Evolutionary conservation across 1,140 invertebrate genomes (phyloP), one percentile per base, ranked within the genome.

Genomic region (Zaprionus inermis): DNA sequence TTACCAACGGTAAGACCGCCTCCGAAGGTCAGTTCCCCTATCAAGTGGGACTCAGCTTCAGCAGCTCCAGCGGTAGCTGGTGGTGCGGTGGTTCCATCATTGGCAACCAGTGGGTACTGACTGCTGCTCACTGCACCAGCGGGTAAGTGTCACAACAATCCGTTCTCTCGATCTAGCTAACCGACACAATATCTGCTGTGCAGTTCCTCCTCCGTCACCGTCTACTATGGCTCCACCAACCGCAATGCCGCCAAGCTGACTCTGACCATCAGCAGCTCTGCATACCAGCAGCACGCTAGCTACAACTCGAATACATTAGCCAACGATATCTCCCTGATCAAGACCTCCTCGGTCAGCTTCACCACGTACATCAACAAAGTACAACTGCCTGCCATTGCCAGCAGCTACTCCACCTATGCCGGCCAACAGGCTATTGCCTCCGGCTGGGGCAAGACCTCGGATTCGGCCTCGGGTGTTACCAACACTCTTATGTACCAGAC

Each of bases 1-100:
- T 91, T 34, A 91, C 90, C 74, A 90, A 91, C 57, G 91, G 90
- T 24, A 38, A 58, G 61, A 44, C 65, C 41, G 91, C 91, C 55
- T 2, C 18, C 2, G 69, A 69, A 0, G 93, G 93, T 0, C 93
- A 94, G 85, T 93, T 94, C 70, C 94, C 94, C 24, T 93, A 93
- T 73, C 93, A 94, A 80, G 93, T 92, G 12, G 92, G 91, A n/a
- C 84, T 94, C 5, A 81, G 67, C 32, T 89, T 94, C 75, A 72
- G 79, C 34, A 91, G 79, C 18, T 3, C 36, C 28, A 90, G 90
- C 11, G 70, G 73, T 12, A 73, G 91, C 76, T 75, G 86, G 81
- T 93, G 92, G 81, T 96, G 95, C 83, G 95, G 95, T n/a, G 95
- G 94, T 14, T 94, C 94, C 49, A 73, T 95, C 54, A 93, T 95